Evolutionary conservation across 2,797 vertebrate genomes (phyloP).

Genomic region (Urophycis tenuis): DNA sequence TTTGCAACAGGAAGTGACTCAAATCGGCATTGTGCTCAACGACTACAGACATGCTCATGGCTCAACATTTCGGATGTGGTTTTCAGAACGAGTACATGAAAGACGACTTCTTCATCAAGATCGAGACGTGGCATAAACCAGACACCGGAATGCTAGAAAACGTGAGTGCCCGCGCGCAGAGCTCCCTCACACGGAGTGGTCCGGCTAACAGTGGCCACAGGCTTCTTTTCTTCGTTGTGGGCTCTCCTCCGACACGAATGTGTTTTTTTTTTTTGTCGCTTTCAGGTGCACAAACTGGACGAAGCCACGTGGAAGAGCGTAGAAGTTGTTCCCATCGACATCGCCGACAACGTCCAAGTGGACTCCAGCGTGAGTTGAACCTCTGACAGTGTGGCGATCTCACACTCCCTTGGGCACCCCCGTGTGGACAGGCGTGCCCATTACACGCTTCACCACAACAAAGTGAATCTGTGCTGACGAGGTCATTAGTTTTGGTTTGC

Average conservation of each 20-base stretch:
- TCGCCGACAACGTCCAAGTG: conserved; percentile 83
- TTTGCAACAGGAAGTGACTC: background rate
- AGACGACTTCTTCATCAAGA: conserved; percentile 92
- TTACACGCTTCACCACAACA: conserved; percentile 14
- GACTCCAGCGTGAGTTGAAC: conserved; percentile 76
- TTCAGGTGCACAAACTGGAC: conserved; percentile 86
- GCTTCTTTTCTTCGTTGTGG: background rate
- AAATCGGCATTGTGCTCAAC: background rate
- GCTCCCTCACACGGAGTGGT: background rate
- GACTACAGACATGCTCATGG: background rate
- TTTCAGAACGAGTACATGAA: conserved; percentile 92
- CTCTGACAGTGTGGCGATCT: background rate
- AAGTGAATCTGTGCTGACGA: background rate
- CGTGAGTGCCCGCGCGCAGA: conserved; percentile 65
- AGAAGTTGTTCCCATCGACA: conserved; percentile 84
- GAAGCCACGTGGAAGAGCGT: conserved; percentile 76
- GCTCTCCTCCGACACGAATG: background rate
- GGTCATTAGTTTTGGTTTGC: background rate
- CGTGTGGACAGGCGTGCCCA: conserved; percentile 42
- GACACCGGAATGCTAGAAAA: conserved; percentile 87
- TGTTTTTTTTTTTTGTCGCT: background rate
- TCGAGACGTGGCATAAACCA: conserved; percentile 96
- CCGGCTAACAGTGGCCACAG: background rate
- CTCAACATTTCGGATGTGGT: background rate
- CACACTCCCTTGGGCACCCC: conserved; percentile 38